Base-by-base conservation (phyloP, 2,888 invertebrate species). In the Agonopterix heracliana region DNA sequence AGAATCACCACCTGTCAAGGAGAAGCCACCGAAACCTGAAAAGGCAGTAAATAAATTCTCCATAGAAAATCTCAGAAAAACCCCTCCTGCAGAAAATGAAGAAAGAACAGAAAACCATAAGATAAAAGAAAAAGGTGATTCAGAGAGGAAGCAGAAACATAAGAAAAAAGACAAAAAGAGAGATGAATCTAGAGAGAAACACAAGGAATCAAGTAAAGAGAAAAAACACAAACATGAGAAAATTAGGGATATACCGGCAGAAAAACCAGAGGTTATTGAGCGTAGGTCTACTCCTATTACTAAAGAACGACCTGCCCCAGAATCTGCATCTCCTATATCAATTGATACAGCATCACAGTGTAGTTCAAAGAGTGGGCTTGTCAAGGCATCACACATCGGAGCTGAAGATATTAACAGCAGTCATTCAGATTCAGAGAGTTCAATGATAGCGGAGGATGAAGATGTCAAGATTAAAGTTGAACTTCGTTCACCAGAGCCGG, bases 161-260 rank as follows among this genome's bases (percentile, higher is more conserved):
- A 92, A 91, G 78, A 91, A 91, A 70, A 91, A 91, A 70, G 91
- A 92, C 56, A 93, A 93, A 63, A 93, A 91, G 65, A 89, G 90
- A 48, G 89, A 91, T 66, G 92, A 93, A 57, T 84, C 85, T 12
- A 90, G 90, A 61, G 92, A 92, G 44, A 91, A 90, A 63, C 92
- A 92, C 44, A 90, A 91, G 59, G 92, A 91, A 34, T 75, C 79
- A 1, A 81, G 59, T 61, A 89, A 88, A 67, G 86, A 88, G 53
- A 89, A 86, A 62, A 89, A 87, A 67, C 86, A 86, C 53, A 90
- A 90, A 69, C 90, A 90, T 74, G 91, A 91, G 12, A 90, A 90
- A 61, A 72, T 81, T 61, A 56, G 90, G 59, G 87, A 87, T 40
- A 55, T 74, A 41, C 85, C 86, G 13, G 75, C 78, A 46, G 90